Conservation (phyloP, 2,797 vertebrate genomes). For the Simalia tracyae region DNA sequence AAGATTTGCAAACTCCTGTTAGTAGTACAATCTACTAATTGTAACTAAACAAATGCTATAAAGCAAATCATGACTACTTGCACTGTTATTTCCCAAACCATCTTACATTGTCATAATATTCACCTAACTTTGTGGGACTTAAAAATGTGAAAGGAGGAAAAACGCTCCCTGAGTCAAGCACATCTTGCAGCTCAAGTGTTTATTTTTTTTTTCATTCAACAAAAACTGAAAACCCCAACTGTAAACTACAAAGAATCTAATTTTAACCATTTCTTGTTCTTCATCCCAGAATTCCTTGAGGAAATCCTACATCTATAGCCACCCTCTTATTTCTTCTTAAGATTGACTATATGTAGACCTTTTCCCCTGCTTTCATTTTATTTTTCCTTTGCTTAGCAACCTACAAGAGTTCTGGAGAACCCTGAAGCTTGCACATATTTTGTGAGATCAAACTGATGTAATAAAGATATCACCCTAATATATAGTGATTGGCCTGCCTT, state of each 20-base stretch:
- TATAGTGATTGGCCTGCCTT: background rate
- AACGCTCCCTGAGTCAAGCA: background rate
- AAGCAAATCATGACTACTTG: background rate
- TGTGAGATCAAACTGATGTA: background rate
- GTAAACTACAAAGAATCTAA: background rate
- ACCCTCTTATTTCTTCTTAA: background rate
- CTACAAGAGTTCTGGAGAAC: background rate
- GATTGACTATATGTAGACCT: background rate
- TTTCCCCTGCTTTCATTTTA: background rate
- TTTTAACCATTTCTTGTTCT: background rate
- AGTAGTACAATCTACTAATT: background rate
- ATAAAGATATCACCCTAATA: background rate
- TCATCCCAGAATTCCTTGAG: background rate
- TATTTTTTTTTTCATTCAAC: background rate
- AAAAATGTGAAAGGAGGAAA: background rate
- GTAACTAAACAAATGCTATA: background rate
- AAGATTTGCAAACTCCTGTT: background rate
- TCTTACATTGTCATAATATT: background rate
- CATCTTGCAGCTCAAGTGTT: background rate
- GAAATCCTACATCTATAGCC: background rate
- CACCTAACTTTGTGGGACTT: background rate
- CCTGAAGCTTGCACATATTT: background rate
- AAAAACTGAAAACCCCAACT: background rate
- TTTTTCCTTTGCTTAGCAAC: background rate
- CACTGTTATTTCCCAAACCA: background rate